Percentiles rank a stretch among this genome's conserved stretches.
These are phyloP conservation scores for Steinernema carpocapsae DNA, from an alignment of 2,888 invertebrate species.

Conservation along the genomic window DNA sequence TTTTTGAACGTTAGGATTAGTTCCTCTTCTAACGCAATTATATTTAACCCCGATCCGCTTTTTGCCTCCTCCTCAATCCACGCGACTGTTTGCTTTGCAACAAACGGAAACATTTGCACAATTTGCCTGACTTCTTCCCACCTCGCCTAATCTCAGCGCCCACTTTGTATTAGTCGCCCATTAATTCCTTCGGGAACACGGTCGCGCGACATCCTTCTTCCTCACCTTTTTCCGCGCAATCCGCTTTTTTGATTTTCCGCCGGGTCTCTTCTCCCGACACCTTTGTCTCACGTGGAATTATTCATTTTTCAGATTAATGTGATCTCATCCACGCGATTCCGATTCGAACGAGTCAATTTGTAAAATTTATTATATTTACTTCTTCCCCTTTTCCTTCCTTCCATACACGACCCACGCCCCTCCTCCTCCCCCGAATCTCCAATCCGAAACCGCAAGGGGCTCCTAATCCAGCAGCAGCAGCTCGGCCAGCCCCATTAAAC, in stretches of 20 bases:
- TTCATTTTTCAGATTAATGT: constrained; percentile 36
- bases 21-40: too few relatives aligned
- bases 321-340: constrained; percentile 30
- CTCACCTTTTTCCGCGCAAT: neutral
- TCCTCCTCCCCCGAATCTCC: constrained; percentile 16
- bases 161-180: constrained; percentile 16
- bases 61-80: neutral
- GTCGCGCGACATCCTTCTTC: constrained; percentile 34
- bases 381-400: neutral
- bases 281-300: constrained; percentile 32
- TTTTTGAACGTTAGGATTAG: too few relatives aligned
- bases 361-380: constrained; percentile 36
- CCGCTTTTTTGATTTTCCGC: neutral
- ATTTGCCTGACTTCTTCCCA: neutral
- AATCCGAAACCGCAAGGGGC: constrained; percentile 18
- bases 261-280: neutral
- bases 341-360: constrained; percentile 31
- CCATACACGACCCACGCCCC: neutral
- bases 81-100: constrained; percentile 7
- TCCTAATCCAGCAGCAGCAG: constrained; percentile 12
- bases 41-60: neutral
- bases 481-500: constrained; percentile 16
- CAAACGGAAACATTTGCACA: constrained; percentile 16
- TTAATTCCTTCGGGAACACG: constrained; percentile 16
- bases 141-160: constrained; percentile 13